Evolutionary conservation across 2,888 invertebrate genomes (phyloP).

Genomic region (Parnassius apollo): DNA sequence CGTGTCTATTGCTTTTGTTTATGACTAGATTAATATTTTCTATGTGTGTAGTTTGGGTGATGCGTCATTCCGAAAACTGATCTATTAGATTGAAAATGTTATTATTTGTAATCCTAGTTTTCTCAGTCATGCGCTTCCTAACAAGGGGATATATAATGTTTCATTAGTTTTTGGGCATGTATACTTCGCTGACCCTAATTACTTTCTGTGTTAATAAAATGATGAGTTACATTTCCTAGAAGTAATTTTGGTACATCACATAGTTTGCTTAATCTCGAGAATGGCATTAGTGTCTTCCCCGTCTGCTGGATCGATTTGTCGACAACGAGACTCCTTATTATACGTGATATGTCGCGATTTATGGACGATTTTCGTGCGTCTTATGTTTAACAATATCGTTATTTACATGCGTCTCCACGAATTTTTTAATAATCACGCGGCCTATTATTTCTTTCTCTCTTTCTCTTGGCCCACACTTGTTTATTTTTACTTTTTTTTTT

Average conservation of each 20-base stretch:
- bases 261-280: slow-evolving; percentile 72
- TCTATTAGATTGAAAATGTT: slow-evolving; percentile 62
- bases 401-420: slow-evolving; percentile 11
- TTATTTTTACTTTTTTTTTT: slow-evolving; percentile 38
- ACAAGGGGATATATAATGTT: slow-evolving; percentile 72
- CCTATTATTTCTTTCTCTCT: slow-evolving; percentile 47
- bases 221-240: slow-evolving; percentile 60
- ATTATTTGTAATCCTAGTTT: slow-evolving; percentile 64
- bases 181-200: slow-evolving; percentile 73
- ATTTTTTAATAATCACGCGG: slow-evolving; percentile 7
- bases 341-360: slow-evolving; percentile 20
- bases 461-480: slow-evolving; percentile 71
- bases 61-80: slow-evolving; percentile 63
- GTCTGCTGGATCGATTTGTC: slow-evolving; percentile 50
- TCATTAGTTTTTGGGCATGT: slow-evolving; percentile 79
- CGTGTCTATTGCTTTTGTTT: slow-evolving; percentile 31
- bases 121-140: slow-evolving; percentile 77
- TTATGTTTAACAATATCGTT: slow-evolving; percentile 24
- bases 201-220: slow-evolving; percentile 55
- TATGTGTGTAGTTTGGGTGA: slow-evolving; percentile 71
- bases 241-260: slow-evolving; percentile 75
- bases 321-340: slow-evolving; percentile 7
- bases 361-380: slow-evolving; percentile 26
- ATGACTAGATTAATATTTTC: slow-evolving; percentile 31
- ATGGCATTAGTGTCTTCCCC: slow-evolving; percentile 66